These are phyloP conservation scores for Agrenia bidenticulata DNA, from an alignment of 2,888 invertebrate species.

Conservation along the genomic window DNA sequence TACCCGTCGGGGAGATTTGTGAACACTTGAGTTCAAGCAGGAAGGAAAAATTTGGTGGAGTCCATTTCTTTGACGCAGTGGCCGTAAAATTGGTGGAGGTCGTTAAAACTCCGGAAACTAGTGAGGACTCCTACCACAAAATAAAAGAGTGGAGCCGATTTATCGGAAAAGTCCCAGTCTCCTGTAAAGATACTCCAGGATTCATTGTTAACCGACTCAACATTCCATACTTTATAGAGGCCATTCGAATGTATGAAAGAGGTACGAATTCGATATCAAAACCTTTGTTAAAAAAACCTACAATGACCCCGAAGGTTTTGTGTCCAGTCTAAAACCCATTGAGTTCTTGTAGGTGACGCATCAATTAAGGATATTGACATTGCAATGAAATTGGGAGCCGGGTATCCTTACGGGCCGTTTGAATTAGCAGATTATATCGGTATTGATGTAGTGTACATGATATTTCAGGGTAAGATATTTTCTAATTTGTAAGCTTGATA, in stretches of 20 bases:
- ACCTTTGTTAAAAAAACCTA: background rate
- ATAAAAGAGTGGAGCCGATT: constrained; percentile 59
- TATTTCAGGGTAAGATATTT: constrained; percentile 31
- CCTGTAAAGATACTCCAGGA: constrained; percentile 63
- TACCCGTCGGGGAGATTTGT: constrained; percentile 61
- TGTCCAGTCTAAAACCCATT: too few relatives aligned
- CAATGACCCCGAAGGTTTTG: background rate
- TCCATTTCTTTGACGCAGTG: constrained; percentile 65
- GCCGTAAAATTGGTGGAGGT: constrained; percentile 64
- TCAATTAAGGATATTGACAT: constrained; percentile 60
- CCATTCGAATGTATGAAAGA: constrained; percentile 60
- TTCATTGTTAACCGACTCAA: constrained; percentile 64
- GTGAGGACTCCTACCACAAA: constrained; percentile 58
- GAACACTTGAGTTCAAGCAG: constrained; percentile 56
- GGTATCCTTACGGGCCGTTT: constrained; percentile 64
- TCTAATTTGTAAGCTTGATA: background rate
- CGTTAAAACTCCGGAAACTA: constrained; percentile 59
- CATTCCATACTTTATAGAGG: constrained; percentile 62
- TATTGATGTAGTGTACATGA: constrained; percentile 61
- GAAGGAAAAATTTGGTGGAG: constrained; percentile 60
- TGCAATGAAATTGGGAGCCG: constrained; percentile 64
- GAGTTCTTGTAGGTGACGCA: constrained; percentile 26
- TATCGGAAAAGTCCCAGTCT: constrained; percentile 60
- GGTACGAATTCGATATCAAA: constrained; percentile 52
- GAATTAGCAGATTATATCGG: constrained; percentile 63